Conservation (phyloP, 1,140 invertebrate species). For the Stegodyphus dumicola region DNA sequence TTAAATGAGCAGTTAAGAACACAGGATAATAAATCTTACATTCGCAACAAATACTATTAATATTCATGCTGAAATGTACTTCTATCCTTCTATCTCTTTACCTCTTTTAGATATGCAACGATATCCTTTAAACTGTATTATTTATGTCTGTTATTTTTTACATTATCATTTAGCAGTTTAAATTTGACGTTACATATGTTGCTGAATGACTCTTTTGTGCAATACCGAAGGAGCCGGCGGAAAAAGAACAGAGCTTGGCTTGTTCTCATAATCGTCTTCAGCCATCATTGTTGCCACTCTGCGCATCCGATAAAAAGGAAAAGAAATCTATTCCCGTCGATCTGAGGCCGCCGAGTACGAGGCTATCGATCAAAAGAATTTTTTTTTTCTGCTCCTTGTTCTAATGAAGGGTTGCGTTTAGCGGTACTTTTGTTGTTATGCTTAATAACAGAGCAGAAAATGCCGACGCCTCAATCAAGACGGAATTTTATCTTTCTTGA, state of each 20-base stretch:
- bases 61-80: too few relatives aligned
- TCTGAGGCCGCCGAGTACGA: constrained; percentile 38
- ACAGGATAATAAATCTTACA: too few relatives aligned
- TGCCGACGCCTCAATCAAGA: constrained; percentile 28
- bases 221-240: background rate
- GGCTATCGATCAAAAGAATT: constrained; percentile 43
- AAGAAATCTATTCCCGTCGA: background rate
- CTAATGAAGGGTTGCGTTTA: constrained; percentile 47
- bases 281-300: constrained; percentile 23
- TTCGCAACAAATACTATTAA: too few relatives aligned
- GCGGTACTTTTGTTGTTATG: constrained; percentile 32
- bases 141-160: too few relatives aligned
- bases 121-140: too few relatives aligned
- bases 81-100: too few relatives aligned
- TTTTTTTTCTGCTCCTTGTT: constrained; percentile 8
- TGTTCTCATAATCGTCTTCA: background rate
- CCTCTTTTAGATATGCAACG: too few relatives aligned
- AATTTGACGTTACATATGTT: too few relatives aligned
- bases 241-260: background rate
- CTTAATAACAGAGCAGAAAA: constrained; percentile 36
- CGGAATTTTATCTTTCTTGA: constrained; percentile 28
- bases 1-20: too few relatives aligned
- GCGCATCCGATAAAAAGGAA: constrained; percentile 1
- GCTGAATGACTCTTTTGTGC: too few relatives aligned
- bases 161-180: too few relatives aligned